Evolutionary conservation across 2,113 vertebrate species (phyloP).

Genomic region (Narcine bancroftii): DNA sequence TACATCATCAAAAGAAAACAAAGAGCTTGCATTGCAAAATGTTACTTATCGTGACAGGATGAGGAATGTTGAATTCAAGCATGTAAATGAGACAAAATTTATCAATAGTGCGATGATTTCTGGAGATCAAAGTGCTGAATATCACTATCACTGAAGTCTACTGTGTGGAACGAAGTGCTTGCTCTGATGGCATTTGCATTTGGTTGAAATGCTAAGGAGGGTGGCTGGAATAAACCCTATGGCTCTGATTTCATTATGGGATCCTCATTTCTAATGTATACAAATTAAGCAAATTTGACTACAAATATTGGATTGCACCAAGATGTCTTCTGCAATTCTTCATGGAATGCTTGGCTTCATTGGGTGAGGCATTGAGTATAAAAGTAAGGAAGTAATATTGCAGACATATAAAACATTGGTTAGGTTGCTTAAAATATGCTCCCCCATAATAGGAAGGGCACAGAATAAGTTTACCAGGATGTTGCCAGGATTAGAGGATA

Average conservation of each 20-base stretch:
- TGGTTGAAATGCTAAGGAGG: slow-evolving; percentile 10
- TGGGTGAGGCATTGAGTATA: too few relatives aligned
- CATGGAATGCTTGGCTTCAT: too few relatives aligned
- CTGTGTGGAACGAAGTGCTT: slow-evolving; percentile 18
- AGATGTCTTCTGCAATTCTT: background rate
- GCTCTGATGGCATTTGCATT: background rate
- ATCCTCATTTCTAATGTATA: background rate
- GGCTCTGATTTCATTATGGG: background rate
- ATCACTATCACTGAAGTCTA: background rate
- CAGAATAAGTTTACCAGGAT: too few relatives aligned
- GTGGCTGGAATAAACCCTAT: background rate
- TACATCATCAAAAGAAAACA: background rate
- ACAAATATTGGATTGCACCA: background rate
- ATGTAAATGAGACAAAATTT: background rate
- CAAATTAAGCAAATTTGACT: background rate
- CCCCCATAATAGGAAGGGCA: too few relatives aligned
- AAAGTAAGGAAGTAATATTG: too few relatives aligned
- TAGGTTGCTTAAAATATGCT: too few relatives aligned
- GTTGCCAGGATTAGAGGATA: too few relatives aligned
- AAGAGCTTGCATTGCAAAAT: background rate
- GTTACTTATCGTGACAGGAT: background rate
- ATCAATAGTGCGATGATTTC: background rate
- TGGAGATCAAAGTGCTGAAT: background rate
- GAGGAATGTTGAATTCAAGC: background rate
- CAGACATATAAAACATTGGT: too few relatives aligned